Conservation (phyloP, 2,888 invertebrate genomes). For the Drosophila hawaiiensis region DNA sequence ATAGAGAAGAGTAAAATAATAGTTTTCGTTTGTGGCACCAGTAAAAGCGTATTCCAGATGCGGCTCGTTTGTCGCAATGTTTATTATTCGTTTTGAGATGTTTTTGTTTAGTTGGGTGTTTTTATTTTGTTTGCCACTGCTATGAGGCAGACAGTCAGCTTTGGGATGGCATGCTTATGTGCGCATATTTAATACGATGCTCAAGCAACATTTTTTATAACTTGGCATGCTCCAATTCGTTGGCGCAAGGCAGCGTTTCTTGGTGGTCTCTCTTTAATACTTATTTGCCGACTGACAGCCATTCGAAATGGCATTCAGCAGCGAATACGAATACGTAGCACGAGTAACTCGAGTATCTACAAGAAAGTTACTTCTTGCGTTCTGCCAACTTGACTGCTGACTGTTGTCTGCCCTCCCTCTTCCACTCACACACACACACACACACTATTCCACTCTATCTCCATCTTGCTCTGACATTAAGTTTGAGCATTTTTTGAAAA, state of each 20-base stretch:
- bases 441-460: not conserved
- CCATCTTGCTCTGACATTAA: conserved; percentile 16
- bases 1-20: not conserved
- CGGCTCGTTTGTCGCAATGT: conserved; percentile 36
- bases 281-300: conserved; percentile 28
- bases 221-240: conserved; percentile 78
- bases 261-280: conserved; percentile 29
- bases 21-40: not conserved
- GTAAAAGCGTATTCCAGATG: conserved; percentile 44
- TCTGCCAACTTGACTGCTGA: conserved; percentile 45
- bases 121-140: conserved; percentile 28
- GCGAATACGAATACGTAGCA: conserved; percentile 22
- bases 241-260: conserved; percentile 43
- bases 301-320: conserved; percentile 46
- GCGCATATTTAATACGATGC: conserved; percentile 77
- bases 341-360: conserved; percentile 43
- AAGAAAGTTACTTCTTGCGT: conserved; percentile 55
- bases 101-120: conserved; percentile 22
- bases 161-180: conserved; percentile 66
- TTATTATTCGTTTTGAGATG: conserved; percentile 53
- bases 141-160: conserved; percentile 16
- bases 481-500: conserved; percentile 74
- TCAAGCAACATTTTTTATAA: conserved; percentile 72
- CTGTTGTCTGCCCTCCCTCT: conserved; percentile 16
- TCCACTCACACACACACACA: not conserved